Base-by-base conservation (phyloP, 2,888 invertebrate genomes). In the Poecilus cupreus region DNA sequence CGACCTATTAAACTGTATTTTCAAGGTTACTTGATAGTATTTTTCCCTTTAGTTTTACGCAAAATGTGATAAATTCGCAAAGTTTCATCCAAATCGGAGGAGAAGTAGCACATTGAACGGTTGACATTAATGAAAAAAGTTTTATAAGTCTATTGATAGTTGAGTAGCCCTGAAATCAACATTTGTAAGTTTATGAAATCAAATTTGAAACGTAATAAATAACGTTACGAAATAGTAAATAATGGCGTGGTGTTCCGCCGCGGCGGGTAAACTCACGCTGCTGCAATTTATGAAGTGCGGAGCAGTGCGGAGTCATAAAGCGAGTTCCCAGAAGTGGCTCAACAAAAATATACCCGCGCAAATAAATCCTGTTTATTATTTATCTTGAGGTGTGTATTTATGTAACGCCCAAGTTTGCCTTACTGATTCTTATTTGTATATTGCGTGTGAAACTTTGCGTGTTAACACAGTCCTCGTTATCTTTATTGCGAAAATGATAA, bases 381-480 rank as follows among this genome's bases (percentile, higher is more conserved):
- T 68, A 68, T 68, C 18, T 68, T 37, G 32, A 32, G 64, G 64
- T 68, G 60, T 57, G 57, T 68, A 37, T 32, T 26, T 32, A 60
- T 32, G 32, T 60, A 60, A 10, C 32, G 11, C 8, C 10, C 18
- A 60, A 13, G 26, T 60, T 60, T 60, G 22, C 60, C 26, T 60
- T 60, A 32, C 64, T 11, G 32, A 60, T 60, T 68, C 18, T 51
- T 37, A 37, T 68, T 68, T 68, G 37, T 37, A 18, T 18, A 18
- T 68, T 68, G 64, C 64, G 64, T 68, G 64, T 68, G 64, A 68
- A 68, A 16, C 32, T 68, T 68, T 37, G 64, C 64, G 64, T 68
- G 64, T 68, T 68, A 68, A 37, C 32, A 16, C 37, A 18, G 64
- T 68, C 37, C 64, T 11, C 13, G 16, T 68, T 68, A 68, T 68